Evolutionary conservation across 92 coral and sea anemone species (phyloP), one percentile per base, ranked within the genome.

Genomic region (Anthopleura xanthogrammica): DNA sequence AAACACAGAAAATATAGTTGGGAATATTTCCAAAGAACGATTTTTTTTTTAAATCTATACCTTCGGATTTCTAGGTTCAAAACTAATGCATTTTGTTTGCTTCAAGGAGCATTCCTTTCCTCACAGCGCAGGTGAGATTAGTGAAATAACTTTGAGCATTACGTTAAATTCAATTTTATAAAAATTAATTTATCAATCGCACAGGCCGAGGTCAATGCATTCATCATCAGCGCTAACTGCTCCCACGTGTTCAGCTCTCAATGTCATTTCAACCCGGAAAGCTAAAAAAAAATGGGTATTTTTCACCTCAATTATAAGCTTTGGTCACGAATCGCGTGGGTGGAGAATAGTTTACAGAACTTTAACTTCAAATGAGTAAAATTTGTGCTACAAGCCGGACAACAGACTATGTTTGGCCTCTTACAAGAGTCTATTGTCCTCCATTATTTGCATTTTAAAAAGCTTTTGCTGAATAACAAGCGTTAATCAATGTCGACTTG

Each of bases 381-480:
- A 12, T 23, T 1, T 68, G 36, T 29, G 42, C 74, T 68, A 68
- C 74, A 68, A 68, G 41, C 10, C 17, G 11, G 12, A 68, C 42
- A n/a, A 64, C 72, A 64, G 72, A 20, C 72, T 64, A 64, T 68
- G 42, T 68, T 68, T 68, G 74, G 74, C 17, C 29, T 68, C 16
- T 36, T 9, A 68, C 74, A 29, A 68, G 19, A 13, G 74, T 36
- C 74, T 36, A 9, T 68, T 68, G 74, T 68, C 36, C 16, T 2
- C 10, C 29, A 16, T 2, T 68, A 68, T 68, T 68, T 68, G 74
- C 74, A 68, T 68, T 68, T 68, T 68, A 68, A 29, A 68, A 68
- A 68, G 74, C 74, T 68, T 64, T 68, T 24, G 41, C 74, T 68
- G 46, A 68, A 68, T 23, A 68, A 36, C 74, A 36, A 68, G 43